Evolutionary conservation across 2,888 invertebrate species (phyloP), one percentile per base, ranked within the genome.

Genomic region (Lepidochitona cinerea): DNA sequence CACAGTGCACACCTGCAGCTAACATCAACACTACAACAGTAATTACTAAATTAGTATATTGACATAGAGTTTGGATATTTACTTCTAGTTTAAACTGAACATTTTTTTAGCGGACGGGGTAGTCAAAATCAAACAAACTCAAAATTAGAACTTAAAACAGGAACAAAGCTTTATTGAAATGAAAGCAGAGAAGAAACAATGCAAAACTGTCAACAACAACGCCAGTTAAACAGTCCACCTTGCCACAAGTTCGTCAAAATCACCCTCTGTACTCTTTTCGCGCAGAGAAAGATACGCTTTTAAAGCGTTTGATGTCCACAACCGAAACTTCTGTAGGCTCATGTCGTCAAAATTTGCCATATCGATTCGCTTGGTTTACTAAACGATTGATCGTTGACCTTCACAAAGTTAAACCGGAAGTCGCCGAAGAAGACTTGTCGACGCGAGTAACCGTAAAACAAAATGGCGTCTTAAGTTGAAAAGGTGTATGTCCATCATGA

Each of bases 341-440:
- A 54, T 54, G 54, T 54, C 54, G 54, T 26, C 26, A 54, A 54
- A 54, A 23, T 54, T 26, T 54, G 54, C 54, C 54, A 54, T 54
- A 7, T 7, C 23, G 23, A 54, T 18, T 54, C n/a, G 26, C 23
- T 54, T 41, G 41, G 9, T 41, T 9, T 41, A 12, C 9, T 41
- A 18, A 12, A 41, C 18, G 41, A 18, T 41, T 41, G 9, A 18
- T 12, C 9, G 18, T 9, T 18, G 18, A 9, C 18, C 41, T 9
- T 41, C 41, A 18, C 18, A n/a, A n/a, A n/a, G n/a, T n/a, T 12
- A 41, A 41, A 41, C 41, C 9, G 41, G 41, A 41, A 41, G 41
- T 41, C 9, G 41, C 18, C 18, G 9, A 12, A 18, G 41, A 9
- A 9, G 41, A 9, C 41, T 41, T 41, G 41, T 18, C 18, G 41